phyloP scores from a whole-genome alignment of 1,140 invertebrate genomes.

The Drosophila lacertosa region DNA sequence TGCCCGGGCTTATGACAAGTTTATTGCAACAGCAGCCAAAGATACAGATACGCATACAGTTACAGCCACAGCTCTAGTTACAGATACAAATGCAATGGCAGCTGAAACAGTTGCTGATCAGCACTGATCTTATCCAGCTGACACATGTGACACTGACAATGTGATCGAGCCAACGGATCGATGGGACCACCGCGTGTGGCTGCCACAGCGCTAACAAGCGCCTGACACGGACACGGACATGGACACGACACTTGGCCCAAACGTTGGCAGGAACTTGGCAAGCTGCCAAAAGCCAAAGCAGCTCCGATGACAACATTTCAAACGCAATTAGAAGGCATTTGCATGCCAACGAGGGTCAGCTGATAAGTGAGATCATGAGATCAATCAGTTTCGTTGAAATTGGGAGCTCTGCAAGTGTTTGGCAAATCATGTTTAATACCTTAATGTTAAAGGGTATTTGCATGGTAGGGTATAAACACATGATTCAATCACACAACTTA shows the following conservation, averaged over 20 bases:
- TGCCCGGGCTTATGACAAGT: conserved; percentile 28
- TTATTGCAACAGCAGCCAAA: conserved; percentile 9
- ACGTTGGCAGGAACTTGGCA: conserved; percentile 18
- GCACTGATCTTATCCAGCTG: conserved; percentile 52
- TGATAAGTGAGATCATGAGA: neutral
- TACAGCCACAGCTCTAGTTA: neutral
- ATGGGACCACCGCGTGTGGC: conserved; percentile 55
- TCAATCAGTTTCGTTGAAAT: too few relatives aligned
- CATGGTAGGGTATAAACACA: too few relatives aligned
- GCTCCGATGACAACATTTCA: neutral
- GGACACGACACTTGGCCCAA: conserved; percentile 28
- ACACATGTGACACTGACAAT: conserved; percentile 51
- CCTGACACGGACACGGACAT: conserved; percentile 44
- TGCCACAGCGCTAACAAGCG: conserved; percentile 18
- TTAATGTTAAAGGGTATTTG: too few relatives aligned
- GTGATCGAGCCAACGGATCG: conserved; percentile 40
- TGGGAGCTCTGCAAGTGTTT: too few relatives aligned
- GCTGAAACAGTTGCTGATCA: conserved; percentile 14
- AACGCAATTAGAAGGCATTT: neutral
- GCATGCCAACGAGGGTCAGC: neutral
- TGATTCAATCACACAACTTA: too few relatives aligned
- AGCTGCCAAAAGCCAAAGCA: conserved; percentile 1
- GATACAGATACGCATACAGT: conserved; percentile 1
- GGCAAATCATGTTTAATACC: too few relatives aligned
- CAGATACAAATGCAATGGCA: neutral